These are phyloP conservation scores for Caenorhabditis briggsae DNA, from an alignment of 1,140 invertebrate genomes.

Conservation along the genomic window DNA sequence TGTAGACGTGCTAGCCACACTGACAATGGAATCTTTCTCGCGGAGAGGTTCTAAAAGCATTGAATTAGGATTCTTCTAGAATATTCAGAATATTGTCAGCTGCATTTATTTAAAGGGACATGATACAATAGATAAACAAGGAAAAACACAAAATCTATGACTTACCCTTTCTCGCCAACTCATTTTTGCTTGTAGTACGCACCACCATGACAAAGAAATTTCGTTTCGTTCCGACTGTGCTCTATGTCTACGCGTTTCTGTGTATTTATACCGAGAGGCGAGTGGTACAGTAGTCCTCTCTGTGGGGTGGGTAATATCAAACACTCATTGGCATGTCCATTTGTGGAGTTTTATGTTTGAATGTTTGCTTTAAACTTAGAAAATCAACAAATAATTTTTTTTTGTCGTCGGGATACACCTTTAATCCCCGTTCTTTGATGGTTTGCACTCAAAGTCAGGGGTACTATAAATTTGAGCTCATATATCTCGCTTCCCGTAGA, in stretches of 20 bases:
- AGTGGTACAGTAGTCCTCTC: slow-evolving; percentile 1
- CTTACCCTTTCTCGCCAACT: slow-evolving; percentile 37
- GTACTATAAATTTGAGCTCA: not conserved
- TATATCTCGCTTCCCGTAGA: no score
- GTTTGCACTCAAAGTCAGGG: not conserved
- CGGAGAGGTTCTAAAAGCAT: not conserved
- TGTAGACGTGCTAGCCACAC: not conserved
- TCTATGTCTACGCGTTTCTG: not conserved
- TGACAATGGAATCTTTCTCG: slow-evolving; percentile 12
- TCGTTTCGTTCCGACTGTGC: not conserved
- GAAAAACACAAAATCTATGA: slow-evolving; percentile 18
- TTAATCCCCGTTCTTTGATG: slow-evolving; percentile 37
- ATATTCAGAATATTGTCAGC: no score
- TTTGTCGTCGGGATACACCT: not conserved
- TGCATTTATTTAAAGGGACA: no score
- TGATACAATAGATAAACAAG: not conserved
- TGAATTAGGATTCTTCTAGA: not conserved
- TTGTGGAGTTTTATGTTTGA: slow-evolving; percentile 12
- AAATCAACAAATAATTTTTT: slow-evolving; percentile 13
- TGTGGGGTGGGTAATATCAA: not conserved
- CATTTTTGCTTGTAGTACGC: slow-evolving; percentile 41
- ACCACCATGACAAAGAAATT: not conserved
- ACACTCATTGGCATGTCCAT: slow-evolving; percentile 29
- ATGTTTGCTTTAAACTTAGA: no score
- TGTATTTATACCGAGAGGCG: slow-evolving; percentile 23